Evolutionary conservation across 1,140 invertebrate species (phyloP).

Genomic region (Orchestia grillus): DNA sequence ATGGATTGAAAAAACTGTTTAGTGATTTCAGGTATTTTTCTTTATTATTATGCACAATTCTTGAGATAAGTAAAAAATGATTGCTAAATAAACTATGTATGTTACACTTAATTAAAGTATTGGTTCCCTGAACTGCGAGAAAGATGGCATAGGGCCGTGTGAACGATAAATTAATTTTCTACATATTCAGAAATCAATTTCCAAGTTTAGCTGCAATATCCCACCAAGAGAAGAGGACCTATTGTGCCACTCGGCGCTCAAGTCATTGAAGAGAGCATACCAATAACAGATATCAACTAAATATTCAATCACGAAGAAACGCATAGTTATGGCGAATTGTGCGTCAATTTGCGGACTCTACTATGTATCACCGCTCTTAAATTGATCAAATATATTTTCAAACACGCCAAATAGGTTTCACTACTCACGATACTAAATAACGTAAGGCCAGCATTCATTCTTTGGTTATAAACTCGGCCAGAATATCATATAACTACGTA

Average conservation of each 20-base stretch:
- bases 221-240: neutral
- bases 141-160: neutral
- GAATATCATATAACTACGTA: too few relatives aligned
- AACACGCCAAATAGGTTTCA: too few relatives aligned
- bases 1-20: neutral
- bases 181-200: neutral
- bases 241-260: neutral
- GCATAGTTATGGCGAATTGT: too few relatives aligned
- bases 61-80: constrained; percentile 11
- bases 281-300: too few relatives aligned
- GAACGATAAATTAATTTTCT: neutral
- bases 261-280: neutral
- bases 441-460: too few relatives aligned
- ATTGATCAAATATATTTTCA: too few relatives aligned
- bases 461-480: too few relatives aligned
- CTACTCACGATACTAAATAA: too few relatives aligned
- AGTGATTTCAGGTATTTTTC: neutral
- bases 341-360: too few relatives aligned
- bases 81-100: constrained; percentile 36
- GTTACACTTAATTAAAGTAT: neutral
- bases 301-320: too few relatives aligned
- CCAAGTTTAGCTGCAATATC: neutral
- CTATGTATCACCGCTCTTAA: too few relatives aligned
- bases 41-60: constrained; percentile 44
- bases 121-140: neutral